Evolutionary conservation across 2,888 invertebrate species (phyloP), one percentile per base, ranked within the genome.

Genomic region (Leptinotarsa tumamoca): DNA sequence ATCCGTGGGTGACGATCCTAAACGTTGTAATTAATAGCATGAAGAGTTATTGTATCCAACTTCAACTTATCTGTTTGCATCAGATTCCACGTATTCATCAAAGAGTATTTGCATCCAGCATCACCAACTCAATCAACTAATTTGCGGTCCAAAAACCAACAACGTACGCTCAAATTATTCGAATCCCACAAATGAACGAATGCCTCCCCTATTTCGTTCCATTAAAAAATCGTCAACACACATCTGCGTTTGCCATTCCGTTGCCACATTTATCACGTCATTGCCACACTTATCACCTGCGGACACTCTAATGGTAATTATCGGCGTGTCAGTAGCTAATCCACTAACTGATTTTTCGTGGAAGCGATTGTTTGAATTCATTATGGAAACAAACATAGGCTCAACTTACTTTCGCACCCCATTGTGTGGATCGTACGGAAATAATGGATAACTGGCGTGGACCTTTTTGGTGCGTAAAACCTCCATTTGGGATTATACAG

Each of bases 311-410:
- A 58, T 58, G 58, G 58, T 23, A 58, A 58, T 58, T 58, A 58
- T 23, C 58, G 58, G 58, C 14, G 58, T 58, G 58, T 58, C 58
- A 58, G 58, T 58, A 21, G 58, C 58, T 58, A 58, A 58, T 58
- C 58, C 58, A 14, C 58, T 21, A 58, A 23, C 58, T 58, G 58
- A 58, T 58, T 58, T 58, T 58, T 23, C 14, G 21, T 23, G 21
- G 23, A 13, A 54, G 58, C 58, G 58, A 58, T 58, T 58, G 58
- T 58, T 58, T 58, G 58, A 58, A 58, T 27, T 58, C 58, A 58
- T 58, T 23, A 58, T 15, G 13, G 21, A 58, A 58, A 58, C 58
- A 58, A 58, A 58, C 58, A 58, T 13, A 3, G 54, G 54, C 15
- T 23, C 58, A 58, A 18, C 58, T 23, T 21, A 58, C 14, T 58